A percentile compares a stretch with the other conserved stretches of the same genome.
Evolutionary conservation across 2,797 vertebrate species (phyloP).

Genomic region (Triplophysa yarkandensis): DNA sequence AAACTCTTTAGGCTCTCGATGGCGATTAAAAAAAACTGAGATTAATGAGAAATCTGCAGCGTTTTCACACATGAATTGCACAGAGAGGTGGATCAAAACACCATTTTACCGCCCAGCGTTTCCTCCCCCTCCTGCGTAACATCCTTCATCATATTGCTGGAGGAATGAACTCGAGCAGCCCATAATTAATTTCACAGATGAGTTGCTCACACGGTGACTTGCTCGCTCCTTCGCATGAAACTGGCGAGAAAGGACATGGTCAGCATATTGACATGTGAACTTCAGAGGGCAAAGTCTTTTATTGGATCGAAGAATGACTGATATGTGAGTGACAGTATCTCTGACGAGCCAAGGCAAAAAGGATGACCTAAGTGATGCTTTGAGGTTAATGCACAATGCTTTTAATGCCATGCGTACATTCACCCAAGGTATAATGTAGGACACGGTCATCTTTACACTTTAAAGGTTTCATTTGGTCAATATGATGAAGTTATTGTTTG

Average conservation of each 20-base stretch:
- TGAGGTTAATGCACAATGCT: not conserved
- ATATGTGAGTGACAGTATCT: slow-evolving; percentile 19
- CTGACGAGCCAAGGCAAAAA: slow-evolving; percentile 1
- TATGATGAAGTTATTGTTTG: slow-evolving; percentile 1
- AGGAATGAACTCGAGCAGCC: slow-evolving; percentile 13
- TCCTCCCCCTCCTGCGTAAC: slow-evolving; percentile 18
- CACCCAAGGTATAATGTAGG: slow-evolving; percentile 4
- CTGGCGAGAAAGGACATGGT: not conserved
- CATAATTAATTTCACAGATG: slow-evolving; percentile 58
- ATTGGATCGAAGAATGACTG: not conserved
- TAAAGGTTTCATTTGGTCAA: slow-evolving; percentile 6
- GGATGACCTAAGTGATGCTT: not conserved
- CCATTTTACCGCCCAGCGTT: slow-evolving; percentile 13
- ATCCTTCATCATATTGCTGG: slow-evolving; percentile 25
- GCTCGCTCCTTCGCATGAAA: not conserved
- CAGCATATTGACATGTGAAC: slow-evolving; percentile 12
- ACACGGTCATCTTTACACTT: not conserved
- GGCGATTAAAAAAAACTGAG: slow-evolving; percentile 31
- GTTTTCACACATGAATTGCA: slow-evolving; percentile 50
- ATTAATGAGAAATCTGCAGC: slow-evolving; percentile 52
- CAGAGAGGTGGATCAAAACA: slow-evolving; percentile 44
- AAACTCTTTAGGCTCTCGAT: slow-evolving; percentile 12
- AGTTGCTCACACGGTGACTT: slow-evolving; percentile 38
- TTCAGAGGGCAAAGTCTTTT: slow-evolving; percentile 4
- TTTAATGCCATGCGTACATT: not conserved